Percentiles rank a stretch among this genome's conserved stretches.
Conservation (phyloP, 2,113 vertebrate genomes). For the Pycnonotus jocosus region DNA sequence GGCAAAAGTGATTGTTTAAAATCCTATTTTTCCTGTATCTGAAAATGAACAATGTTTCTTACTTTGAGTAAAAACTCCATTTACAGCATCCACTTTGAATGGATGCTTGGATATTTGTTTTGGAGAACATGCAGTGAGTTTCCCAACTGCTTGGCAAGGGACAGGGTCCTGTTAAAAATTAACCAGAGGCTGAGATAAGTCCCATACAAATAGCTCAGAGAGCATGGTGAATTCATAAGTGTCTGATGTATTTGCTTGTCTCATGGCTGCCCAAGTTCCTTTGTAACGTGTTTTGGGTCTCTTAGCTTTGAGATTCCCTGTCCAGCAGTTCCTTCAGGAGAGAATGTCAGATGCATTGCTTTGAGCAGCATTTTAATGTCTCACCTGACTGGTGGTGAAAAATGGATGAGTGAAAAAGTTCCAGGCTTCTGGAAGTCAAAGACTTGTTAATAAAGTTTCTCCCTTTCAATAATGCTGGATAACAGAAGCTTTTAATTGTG, state of each 20-base stretch:
- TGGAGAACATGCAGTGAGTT: background rate
- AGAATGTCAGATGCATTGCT: background rate
- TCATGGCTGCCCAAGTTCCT: background rate
- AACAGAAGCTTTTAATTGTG: background rate
- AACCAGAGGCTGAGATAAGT: background rate
- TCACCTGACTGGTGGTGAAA: rapidly evolving
- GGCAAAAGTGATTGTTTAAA: too few relatives aligned
- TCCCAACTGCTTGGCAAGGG: background rate
- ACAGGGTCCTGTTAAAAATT: background rate
- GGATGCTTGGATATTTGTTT: background rate
- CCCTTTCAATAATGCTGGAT: background rate
- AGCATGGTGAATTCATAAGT: background rate
- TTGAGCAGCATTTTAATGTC: background rate
- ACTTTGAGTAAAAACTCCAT: background rate
- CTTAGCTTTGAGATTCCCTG: background rate
- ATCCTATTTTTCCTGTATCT: too few relatives aligned
- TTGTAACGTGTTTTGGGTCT: background rate
- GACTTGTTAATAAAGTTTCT: background rate
- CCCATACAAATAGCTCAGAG: background rate
- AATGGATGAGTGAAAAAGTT: background rate
- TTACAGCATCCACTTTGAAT: background rate
- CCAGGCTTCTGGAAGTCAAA: background rate
- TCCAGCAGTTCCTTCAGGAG: background rate
- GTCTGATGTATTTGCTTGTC: background rate
- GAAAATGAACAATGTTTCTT: background rate